Base-by-base conservation (phyloP, 2,113 vertebrate genomes). In the Pogona vitticeps region DNA sequence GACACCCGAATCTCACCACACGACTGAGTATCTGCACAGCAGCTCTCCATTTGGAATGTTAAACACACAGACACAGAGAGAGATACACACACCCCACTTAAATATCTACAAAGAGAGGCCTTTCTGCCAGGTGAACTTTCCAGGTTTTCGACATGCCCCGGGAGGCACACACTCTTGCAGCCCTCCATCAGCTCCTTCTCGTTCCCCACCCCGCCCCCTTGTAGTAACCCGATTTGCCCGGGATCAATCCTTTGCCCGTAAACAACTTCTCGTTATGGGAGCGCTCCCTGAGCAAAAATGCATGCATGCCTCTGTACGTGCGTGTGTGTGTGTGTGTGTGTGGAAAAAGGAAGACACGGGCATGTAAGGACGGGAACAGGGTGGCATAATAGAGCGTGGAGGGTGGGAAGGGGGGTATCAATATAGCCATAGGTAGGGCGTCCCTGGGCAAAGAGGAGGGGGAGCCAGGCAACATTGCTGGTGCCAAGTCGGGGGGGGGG, bases 301-400 rank as follows among this genome's bases (percentile, higher is more conserved):
- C 23, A 38, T 1, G 17, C 0, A 31, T 3, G 68, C 9, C 31
- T n/a, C n/a, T n/a, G n/a, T n/a, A n/a, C n/a, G n/a, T n/a, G n/a
- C n/a, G n/a, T n/a, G n/a, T n/a, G n/a, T n/a, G n/a, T n/a, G n/a
- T 6, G 20, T 6, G 8, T 18, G 20, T 18, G 63, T 38, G 46
- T 1, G n/a, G 3, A 18, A 52, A 52, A 52, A 52, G 10, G 46
- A 52, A 52, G 10, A 52, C 46, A 52, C 46, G 46, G 46, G 46
- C 46, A 10, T 6, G 10, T 6, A 5, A 52, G 46, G 46, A 52
- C 10, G 46, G 46, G 46, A 5, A 52, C 5, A 5, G 46, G 46
- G 46, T 52, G 46, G 46, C 46, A 52, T n/a, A n/a, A n/a, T n/a
- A n/a, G n/a, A n/a, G n/a, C n/a, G n/a, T n/a, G n/a, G 10, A 52